Evolutionary conservation across 2,888 invertebrate species (phyloP), one percentile per base, ranked within the genome.

Genomic region (Tetragnatha montana): DNA sequence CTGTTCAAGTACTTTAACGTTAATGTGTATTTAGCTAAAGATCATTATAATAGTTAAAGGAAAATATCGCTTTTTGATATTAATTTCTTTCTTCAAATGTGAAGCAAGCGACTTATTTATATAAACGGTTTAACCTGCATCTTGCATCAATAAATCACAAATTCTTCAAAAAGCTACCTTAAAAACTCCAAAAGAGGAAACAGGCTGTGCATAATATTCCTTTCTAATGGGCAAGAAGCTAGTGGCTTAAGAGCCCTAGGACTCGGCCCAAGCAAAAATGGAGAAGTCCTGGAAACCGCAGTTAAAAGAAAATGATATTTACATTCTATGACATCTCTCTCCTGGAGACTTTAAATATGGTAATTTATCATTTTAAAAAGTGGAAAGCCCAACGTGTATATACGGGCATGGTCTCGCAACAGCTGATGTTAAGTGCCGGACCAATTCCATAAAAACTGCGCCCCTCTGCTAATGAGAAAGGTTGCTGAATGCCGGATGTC

Each of bases 331-430:
- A 71, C 47, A 22, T 68, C 68, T 75, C 79, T 60, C 60, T 60
- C 14, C 60, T 17, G 10, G 60, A 35, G 73, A 83, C 71, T 79
- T 88, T 88, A 88, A 88, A 88, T 83, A 83, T 83, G 83, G 82
- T 83, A 88, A 83, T 88, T 82, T 83, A 78, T 88, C 78, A 83
- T 60, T 68, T 88, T 88, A 17, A 69, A 79, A 88, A 88, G 50
- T 78, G 78, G 80, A 86, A 51, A 79, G n/a, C 60, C 71, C 50
- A 35, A 79, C 78, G 71, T 85, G 22, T 73, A 71, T 49, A 71
- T 76, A 17, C 68, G 83, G 47, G 19, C 47, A 19, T 47, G 73
- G 86, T 60, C 71, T 70, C 8, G 79, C 78, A 82, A 73, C 88
- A 88, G 88, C 88, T 88, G 88, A 79, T 73, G 73, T 83, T 88